Conservation (phyloP, 2,797 vertebrate genomes). For the Chromobotia macracanthus region DNA sequence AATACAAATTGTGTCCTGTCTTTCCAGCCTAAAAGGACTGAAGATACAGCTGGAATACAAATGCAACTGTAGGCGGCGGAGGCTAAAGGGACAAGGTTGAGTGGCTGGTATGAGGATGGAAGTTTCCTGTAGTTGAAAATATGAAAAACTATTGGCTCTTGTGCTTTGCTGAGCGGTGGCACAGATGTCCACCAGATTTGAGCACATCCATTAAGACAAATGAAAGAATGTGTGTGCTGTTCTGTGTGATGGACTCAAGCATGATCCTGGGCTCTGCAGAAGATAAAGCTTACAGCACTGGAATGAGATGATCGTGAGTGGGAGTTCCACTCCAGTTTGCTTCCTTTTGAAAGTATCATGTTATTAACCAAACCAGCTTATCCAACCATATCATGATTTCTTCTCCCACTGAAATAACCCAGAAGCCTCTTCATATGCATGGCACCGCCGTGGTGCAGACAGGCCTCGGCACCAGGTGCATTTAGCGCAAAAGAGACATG, state of each 20-base stretch:
- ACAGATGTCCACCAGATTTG: conserved; percentile 14
- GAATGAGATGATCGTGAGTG: neutral
- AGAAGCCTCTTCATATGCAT: conserved; percentile 30
- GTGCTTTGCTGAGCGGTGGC: conserved; percentile 16
- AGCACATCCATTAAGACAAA: conserved; percentile 35
- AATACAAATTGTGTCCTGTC: conserved; percentile 59
- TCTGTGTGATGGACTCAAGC: conserved; percentile 18
- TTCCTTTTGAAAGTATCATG: conserved; percentile 40
- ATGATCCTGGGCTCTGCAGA: neutral
- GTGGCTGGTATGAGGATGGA: conserved; percentile 28
- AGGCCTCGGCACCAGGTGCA: conserved; percentile 41
- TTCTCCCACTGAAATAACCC: conserved; percentile 35
- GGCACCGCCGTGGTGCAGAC: conserved; percentile 41
- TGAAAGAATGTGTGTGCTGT: conserved; percentile 24
- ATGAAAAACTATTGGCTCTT: conserved; percentile 13
- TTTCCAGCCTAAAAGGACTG: conserved; percentile 43
- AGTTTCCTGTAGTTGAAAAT: conserved; percentile 39
- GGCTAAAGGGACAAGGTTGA: conserved; percentile 37
- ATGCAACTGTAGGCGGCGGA: conserved; percentile 39
- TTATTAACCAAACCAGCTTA: conserved; percentile 56
- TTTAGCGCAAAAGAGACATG: conserved; percentile 19
- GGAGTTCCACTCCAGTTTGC: conserved; percentile 45
- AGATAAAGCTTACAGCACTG: conserved; percentile 8
- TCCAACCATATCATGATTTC: conserved; percentile 36
- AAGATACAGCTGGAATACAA: conserved; percentile 54